phyloP scores from a whole-genome alignment of 2,113 vertebrate genomes.

The Bombycilla garrulus region DNA sequence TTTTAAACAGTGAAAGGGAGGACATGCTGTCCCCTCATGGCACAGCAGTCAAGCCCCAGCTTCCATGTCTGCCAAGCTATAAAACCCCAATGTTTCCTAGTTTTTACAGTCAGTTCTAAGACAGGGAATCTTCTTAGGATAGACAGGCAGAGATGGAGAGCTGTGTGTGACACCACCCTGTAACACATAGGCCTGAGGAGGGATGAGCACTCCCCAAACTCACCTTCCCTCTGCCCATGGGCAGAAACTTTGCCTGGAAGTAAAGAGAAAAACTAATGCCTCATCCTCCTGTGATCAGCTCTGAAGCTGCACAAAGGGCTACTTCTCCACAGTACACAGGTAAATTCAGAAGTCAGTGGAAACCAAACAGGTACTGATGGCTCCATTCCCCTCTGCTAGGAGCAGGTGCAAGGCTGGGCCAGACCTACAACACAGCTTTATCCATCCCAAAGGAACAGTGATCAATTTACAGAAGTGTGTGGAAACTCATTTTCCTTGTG shows the following conservation, averaged over 20 bases:
- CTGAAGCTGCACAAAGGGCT: neutral
- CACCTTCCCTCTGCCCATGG: neutral
- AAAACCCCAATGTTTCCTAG: neutral
- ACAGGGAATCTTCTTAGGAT: neutral
- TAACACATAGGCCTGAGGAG: fast-evolving
- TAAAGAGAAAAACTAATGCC: neutral
- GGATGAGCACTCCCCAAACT: neutral
- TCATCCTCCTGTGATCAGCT: neutral
- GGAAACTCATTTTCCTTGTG: neutral
- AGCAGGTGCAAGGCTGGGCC: neutral
- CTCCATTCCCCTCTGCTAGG: neutral
- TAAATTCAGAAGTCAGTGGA: neutral
- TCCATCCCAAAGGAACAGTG: neutral
- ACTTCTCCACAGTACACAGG: neutral
- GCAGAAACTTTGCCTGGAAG: neutral
- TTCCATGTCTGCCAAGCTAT: neutral
- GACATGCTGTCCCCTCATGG: neutral
- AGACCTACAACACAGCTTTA: neutral
- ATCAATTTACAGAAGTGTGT: neutral
- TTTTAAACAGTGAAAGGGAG: slow-evolving; percentile 13
- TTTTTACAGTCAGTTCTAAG: neutral
- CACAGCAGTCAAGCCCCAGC: neutral
- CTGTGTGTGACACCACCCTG: neutral
- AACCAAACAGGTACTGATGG: neutral
- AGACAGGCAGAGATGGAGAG: neutral